Conservation (phyloP, 2,797 vertebrate species). For the Muscicapa striata region DNA sequence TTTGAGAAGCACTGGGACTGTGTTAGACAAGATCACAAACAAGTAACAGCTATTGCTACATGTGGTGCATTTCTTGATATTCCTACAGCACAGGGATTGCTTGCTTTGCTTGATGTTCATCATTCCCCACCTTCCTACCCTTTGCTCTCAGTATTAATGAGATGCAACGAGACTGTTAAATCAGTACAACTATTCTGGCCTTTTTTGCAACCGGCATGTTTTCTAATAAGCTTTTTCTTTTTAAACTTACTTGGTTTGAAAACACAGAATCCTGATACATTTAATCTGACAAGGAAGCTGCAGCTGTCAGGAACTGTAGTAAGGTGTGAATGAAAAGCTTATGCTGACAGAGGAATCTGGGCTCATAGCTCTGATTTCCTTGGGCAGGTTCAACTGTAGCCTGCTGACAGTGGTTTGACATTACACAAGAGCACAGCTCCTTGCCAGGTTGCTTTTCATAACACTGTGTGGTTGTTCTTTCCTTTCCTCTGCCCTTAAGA, state of each 20-base stretch:
- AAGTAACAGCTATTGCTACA: neutral
- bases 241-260: constrained; percentile 25
- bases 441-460: constrained; percentile 17
- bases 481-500: neutral
- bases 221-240: constrained; percentile 4
- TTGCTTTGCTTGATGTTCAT: neutral
- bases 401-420: constrained; percentile 20
- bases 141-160: neutral
- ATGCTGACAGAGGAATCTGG: constrained; percentile 57
- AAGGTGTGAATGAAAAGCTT: constrained; percentile 75
- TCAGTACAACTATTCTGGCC: neutral
- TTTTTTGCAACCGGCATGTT: neutral
- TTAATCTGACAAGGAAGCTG: constrained; percentile 68
- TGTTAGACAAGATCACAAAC: neutral
- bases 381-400: constrained; percentile 46
- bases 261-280: constrained; percentile 49
- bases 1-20: neutral
- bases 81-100: neutral
- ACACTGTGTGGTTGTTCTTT: constrained; percentile 1
- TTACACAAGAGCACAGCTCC: constrained; percentile 27
- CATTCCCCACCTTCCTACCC: neutral
- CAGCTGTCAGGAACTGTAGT: constrained; percentile 68
- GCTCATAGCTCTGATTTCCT: constrained; percentile 59
- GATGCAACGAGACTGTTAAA: neutral
- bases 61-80: fast-evolving